Percentiles rank a stretch among this genome's conserved stretches.
Evolutionary conservation across 1,140 invertebrate genomes (phyloP).

Genomic region (Lordiphosa clarofinis): DNA sequence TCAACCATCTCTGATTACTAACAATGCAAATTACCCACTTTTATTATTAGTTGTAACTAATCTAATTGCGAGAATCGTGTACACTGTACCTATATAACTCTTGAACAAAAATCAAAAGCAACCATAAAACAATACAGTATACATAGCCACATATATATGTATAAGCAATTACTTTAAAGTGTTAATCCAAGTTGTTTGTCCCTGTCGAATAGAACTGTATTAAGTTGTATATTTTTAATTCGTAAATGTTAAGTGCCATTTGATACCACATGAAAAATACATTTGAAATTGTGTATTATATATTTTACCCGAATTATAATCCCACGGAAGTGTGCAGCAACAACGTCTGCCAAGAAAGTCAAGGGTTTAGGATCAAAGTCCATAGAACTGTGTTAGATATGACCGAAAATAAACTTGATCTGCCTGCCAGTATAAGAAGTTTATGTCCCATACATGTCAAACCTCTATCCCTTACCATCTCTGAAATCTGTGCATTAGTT

Average conservation of each 20-base stretch:
- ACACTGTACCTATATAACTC: constrained; percentile 56
- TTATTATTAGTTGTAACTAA: constrained; percentile 17
- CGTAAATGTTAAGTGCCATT: constrained; percentile 63
- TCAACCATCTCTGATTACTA: constrained; percentile 17
- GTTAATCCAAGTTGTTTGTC: constrained; percentile 5
- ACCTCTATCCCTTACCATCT: no score
- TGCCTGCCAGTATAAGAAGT: no score
- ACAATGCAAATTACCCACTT: not conserved
- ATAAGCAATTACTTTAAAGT: constrained; percentile 3
- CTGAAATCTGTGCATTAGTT: no score
- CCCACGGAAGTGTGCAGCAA: no score
- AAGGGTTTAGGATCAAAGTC: no score
- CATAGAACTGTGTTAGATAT: no score
- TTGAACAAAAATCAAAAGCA: constrained; percentile 55
- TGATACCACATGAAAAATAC: constrained; percentile 39
- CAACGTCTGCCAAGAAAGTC: no score
- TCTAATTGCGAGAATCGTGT: constrained; percentile 51
- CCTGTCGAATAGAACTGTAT: constrained; percentile 4
- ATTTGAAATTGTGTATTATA: constrained; percentile 16
- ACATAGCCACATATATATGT: not conserved
- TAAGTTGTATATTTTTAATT: constrained; percentile 19
- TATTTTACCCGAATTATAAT: not conserved
- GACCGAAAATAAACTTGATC: no score
- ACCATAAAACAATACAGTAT: not conserved
- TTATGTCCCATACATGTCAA: no score